Percentiles rank a stretch among this genome's conserved stretches.
Conservation (phyloP, 2,888 invertebrate genomes). For the Andrena bucephala region DNA sequence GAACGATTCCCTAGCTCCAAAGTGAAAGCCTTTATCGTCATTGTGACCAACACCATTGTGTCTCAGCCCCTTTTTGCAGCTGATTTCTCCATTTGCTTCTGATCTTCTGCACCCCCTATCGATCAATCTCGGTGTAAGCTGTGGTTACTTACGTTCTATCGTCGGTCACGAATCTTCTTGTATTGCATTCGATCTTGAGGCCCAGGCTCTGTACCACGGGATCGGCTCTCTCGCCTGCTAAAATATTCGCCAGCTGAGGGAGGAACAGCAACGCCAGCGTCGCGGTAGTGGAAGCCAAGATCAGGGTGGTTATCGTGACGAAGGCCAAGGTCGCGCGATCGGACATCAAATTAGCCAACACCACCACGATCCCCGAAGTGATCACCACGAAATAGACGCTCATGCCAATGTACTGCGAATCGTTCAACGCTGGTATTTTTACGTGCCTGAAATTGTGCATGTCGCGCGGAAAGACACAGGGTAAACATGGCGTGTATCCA, state of each 20-base stretch:
- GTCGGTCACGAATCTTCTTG: constrained; percentile 93
- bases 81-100: constrained; percentile 1
- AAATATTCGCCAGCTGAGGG: constrained; percentile 93
- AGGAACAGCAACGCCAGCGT: constrained; percentile 94
- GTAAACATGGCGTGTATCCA: background rate
- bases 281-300: constrained; percentile 94
- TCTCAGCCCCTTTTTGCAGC: background rate
- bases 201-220: constrained; percentile 96
- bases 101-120: background rate
- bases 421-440: constrained; percentile 96
- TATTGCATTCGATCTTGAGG: constrained; percentile 94
- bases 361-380: constrained; percentile 94
- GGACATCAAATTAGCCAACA: constrained; percentile 94
- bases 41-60: constrained; percentile 1
- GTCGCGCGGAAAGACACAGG: background rate
- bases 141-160: constrained; percentile 87
- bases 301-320: constrained; percentile 93
- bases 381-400: constrained; percentile 97
- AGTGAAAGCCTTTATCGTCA: constrained; percentile 41
- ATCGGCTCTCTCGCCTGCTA: constrained; percentile 90
- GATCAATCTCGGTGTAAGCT: background rate
- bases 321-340: constrained; percentile 93
- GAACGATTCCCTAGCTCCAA: constrained; percentile 47
- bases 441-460: constrained; percentile 88
- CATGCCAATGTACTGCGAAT: constrained; percentile 97